These are phyloP conservation scores for Brassicogethes aeneus DNA, from an alignment of 2,888 invertebrate genomes.

Conservation along the genomic window DNA sequence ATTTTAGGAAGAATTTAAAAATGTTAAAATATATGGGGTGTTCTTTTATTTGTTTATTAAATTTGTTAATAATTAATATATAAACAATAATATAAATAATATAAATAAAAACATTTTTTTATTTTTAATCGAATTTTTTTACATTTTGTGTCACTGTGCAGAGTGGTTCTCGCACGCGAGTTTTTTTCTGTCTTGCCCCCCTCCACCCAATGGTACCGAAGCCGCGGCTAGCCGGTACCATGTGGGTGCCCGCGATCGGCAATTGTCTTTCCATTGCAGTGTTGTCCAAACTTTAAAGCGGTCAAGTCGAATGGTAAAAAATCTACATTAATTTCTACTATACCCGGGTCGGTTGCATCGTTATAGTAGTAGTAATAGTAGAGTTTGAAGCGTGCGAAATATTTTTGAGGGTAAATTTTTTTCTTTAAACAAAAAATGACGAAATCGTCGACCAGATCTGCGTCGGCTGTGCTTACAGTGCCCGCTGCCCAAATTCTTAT, in stretches of 20 bases:
- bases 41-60: too few species aligned
- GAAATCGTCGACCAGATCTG: conserved; percentile 11
- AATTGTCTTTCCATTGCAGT: not conserved
- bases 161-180: too few species aligned
- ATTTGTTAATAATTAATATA: too few species aligned
- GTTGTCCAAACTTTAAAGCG: conserved; percentile 2
- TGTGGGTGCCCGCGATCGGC: not conserved
- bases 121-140: too few species aligned
- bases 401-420: not conserved
- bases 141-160: too few species aligned
- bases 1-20: too few species aligned
- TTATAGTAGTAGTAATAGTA: conserved; percentile 28
- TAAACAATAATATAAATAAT: too few species aligned
- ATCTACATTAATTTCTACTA: conserved; percentile 29
- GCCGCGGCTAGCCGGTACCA: not conserved
- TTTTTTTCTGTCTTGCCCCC: too few species aligned
- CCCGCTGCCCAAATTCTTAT: conserved; percentile 43
- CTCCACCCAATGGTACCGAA: too few species aligned
- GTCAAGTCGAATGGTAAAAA: conserved; percentile 7
- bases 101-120: too few species aligned
- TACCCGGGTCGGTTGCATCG: too few species aligned
- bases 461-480: conserved; percentile 28
- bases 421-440: conserved; percentile 13
- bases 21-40: too few species aligned
- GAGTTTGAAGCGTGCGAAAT: conserved; percentile 8